These are phyloP conservation scores for Chelonus formosanus DNA, from an alignment of 2,888 invertebrate genomes.

Conservation along the genomic window DNA sequence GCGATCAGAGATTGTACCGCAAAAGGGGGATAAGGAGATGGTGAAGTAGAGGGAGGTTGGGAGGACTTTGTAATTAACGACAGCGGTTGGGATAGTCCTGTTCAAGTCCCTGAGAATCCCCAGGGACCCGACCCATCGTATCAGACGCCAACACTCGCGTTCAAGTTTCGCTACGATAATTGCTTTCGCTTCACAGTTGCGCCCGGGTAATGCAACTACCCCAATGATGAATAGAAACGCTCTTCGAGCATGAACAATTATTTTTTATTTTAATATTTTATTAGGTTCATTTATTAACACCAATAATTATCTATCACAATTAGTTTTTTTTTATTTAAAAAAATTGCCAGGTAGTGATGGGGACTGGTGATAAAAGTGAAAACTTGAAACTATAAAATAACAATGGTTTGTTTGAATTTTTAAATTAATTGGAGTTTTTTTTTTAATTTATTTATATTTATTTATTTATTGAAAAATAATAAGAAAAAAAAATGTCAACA, in stretches of 20 bases:
- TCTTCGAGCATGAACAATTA: slow-evolving; percentile 21
- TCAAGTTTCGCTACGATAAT: slow-evolving; percentile 64
- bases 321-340: too few relatives aligned
- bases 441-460: too few relatives aligned
- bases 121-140: slow-evolving; percentile 59
- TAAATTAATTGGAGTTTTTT: too few relatives aligned
- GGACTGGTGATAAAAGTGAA: too few relatives aligned
- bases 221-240: slow-evolving; percentile 29
- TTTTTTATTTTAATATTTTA: background rate
- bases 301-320: background rate
- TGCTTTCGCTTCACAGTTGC: slow-evolving; percentile 62
- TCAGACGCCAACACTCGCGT: slow-evolving; percentile 63
- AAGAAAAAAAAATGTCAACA: too few relatives aligned
- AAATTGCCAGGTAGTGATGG: too few relatives aligned
- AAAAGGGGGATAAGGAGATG: background rate
- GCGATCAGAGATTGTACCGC: too few relatives aligned
- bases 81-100: slow-evolving; percentile 52
- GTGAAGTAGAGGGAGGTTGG: slow-evolving; percentile 30
- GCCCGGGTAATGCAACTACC: slow-evolving; percentile 49
- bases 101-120: slow-evolving; percentile 61
- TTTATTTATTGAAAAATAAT: too few relatives aligned
- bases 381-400: too few relatives aligned
- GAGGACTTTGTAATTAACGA: slow-evolving; percentile 61
- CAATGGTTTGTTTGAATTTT: too few relatives aligned
- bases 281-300: background rate